A percentile compares a stretch with the other conserved stretches of the same genome.
phyloP scores from a whole-genome alignment of 2,888 invertebrate genomes.

The Drosophila ezoana region DNA sequence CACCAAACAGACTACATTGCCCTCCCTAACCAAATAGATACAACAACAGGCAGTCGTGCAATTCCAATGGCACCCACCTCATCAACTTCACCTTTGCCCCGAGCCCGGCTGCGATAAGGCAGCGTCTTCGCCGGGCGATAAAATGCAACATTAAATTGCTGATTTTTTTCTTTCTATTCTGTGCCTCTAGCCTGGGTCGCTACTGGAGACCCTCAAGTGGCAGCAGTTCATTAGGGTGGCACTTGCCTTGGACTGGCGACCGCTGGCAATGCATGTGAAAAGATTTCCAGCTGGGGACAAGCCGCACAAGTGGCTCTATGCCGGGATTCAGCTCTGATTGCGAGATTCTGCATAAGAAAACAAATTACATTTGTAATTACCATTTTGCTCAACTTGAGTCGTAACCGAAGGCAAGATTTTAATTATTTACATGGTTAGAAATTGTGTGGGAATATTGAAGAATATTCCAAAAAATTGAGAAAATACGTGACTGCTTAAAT shows the following conservation, averaged over 20 bases:
- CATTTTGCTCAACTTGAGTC: slow-evolving; percentile 2
- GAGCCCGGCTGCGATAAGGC: slow-evolving; percentile 57
- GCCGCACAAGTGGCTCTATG: slow-evolving; percentile 46
- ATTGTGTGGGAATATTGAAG: neutral
- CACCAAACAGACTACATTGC: slow-evolving; percentile 40
- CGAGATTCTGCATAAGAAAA: slow-evolving; percentile 23
- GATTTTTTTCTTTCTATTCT: slow-evolving; percentile 55
- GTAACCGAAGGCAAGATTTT: slow-evolving; percentile 10
- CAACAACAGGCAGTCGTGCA: slow-evolving; percentile 15
- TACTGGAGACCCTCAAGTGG: slow-evolving; percentile 41
- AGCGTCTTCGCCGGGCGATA: slow-evolving; percentile 72
- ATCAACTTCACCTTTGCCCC: slow-evolving; percentile 47
- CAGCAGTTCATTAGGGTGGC: slow-evolving; percentile 73
- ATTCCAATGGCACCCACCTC: slow-evolving; percentile 43
- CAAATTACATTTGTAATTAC: slow-evolving; percentile 39
- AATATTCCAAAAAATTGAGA: neutral
- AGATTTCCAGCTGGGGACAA: slow-evolving; percentile 36
- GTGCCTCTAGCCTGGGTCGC: slow-evolving; percentile 13
- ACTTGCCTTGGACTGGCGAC: slow-evolving; percentile 25
- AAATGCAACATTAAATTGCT: slow-evolving; percentile 84
- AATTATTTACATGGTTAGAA: slow-evolving; percentile 14
- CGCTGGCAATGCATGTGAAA: slow-evolving; percentile 34
- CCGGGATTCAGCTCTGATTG: slow-evolving; percentile 31
- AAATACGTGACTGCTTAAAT: neutral
- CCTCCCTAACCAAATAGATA: slow-evolving; percentile 46